These are phyloP conservation scores for Cladopsammia gracilis DNA, from an alignment of 64 coral and sea anemone species.

Conservation along the genomic window DNA sequence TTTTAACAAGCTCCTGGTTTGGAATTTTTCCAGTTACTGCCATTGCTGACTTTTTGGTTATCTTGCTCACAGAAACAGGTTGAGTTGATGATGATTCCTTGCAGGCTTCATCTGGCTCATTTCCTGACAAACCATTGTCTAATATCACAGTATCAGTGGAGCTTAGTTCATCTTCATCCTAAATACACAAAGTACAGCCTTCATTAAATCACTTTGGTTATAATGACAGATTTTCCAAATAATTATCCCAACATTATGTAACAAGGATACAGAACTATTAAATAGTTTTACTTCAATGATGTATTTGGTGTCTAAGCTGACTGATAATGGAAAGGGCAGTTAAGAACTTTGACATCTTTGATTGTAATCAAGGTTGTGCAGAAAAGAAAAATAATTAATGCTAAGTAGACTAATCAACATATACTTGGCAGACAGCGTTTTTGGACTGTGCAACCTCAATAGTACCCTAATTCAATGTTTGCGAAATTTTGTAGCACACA, in stretches of 20 bases:
- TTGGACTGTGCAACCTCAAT: too few relatives aligned
- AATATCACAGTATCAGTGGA: constrained; percentile 12
- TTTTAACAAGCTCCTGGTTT: background rate
- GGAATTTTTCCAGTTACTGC: background rate
- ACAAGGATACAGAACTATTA: too few relatives aligned
- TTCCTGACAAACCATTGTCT: background rate
- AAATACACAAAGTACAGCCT: constrained; percentile 6
- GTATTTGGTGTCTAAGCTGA: too few relatives aligned
- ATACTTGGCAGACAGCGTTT: too few relatives aligned
- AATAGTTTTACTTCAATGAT: too few relatives aligned
- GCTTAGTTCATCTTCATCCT: background rate
- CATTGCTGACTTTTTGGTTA: background rate
- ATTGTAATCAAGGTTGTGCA: too few relatives aligned
- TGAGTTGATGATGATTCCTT: background rate
- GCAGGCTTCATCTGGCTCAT: background rate
- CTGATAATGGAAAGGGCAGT: too few relatives aligned
- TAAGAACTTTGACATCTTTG: too few relatives aligned
- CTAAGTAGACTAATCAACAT: too few relatives aligned
- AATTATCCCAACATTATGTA: background rate
- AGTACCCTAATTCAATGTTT: too few relatives aligned
- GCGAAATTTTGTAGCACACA: too few relatives aligned
- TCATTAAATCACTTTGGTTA: background rate
- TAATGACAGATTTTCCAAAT: background rate
- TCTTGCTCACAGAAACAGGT: background rate
- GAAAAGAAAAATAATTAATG: too few relatives aligned